Evolutionary conservation across 1,140 invertebrate species (phyloP), one percentile per base, ranked within the genome.

Genomic region (Campoletis sonorensis): DNA sequence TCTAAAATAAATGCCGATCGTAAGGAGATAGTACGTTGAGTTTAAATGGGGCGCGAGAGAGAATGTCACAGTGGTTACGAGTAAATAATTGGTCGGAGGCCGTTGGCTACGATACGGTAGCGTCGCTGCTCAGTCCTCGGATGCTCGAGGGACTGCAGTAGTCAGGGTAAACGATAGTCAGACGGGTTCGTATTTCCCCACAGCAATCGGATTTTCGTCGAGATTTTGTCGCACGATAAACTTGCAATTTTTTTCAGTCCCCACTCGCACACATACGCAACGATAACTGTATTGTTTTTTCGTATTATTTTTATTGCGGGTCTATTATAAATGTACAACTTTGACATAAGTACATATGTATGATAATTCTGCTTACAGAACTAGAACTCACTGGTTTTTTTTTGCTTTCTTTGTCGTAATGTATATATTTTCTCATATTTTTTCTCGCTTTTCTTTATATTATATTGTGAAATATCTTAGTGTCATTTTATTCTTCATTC

Each of bases 311-410:
- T 90, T 91, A 91, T 90, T 90, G 84, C 88, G 84, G 88, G 83
- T 89, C 90, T 91, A 91, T 89, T 90, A 91, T 90, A 91, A 91
- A 91, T 90, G 88, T 91, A 90, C 90, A 90, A 90, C 89, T 91
- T 85, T 85, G 88, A 30, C 67, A 70, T 18, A 33, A 83, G 89
- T 89, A 91, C 89, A 91, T 89, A 85, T 87, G 82, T 58, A 51
- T 79, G 64, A 68, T 79, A 79, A 87, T 88, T 89, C 82, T 88
- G 86, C 87, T 89, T 89, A 89, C 21, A 15, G 18, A 54, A 27
- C 40, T 45, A 64, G 23, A 49, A 72, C 51, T 70, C 61, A 54
- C 30, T 71, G 27, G 49, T 58, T 81, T 45, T 7, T 78, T 51
- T 72, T 54, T 68, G 58, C 16, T 70, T 58, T 81, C n/a, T 10